Base-by-base conservation (phyloP, 1,140 invertebrate genomes). In the Drosophila tristis region DNA sequence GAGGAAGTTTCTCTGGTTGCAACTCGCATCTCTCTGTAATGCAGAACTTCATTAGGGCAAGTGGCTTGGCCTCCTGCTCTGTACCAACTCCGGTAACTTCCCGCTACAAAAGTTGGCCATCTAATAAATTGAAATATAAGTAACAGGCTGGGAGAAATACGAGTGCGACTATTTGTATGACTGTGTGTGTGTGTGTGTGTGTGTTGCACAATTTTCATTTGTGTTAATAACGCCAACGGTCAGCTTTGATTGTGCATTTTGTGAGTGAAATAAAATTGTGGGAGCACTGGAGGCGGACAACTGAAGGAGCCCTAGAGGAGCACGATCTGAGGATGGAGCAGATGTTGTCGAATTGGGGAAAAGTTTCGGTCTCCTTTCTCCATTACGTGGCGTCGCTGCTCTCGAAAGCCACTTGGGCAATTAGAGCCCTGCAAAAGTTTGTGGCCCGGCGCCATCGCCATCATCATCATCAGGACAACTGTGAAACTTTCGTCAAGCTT, bases 341-440 rank as follows among this genome's bases (percentile, higher is more conserved):
- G 66, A 70, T 68, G 66, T 70, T 70, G 51, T 42, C 16, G 71
- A 47, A 50, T 59, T 65, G 50, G 60, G 48, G 48, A 64, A 65
- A 51, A 65, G 70, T 49, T 72, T 58, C 25, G 75, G 67, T 49
- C 67, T 71, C 67, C 65, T 71, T 71, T 71, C 80, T 85, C 80
- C 61, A 84, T 84, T 85, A 72, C 80, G 75, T 74, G 72, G 75
- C 80, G 59, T 54, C 75, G 66, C 81, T 76, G 78, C 75, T 82
- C 82, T 82, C 82, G 74, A 87, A 82, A 89, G 74, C 84, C 82
- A 87, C 82, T 87, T 87, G 82, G 82, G 82, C 82, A 87, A 87
- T 87, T 87, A 87, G 78, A 87, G 84, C 45, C 49, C 56, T 43
- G 64, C 39, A 54, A 87, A 87, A 85, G 77, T 85, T 85, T 77